Evolutionary conservation across 2,797 vertebrate species (phyloP).

Genomic region (Heterohyrax brucei): DNA sequence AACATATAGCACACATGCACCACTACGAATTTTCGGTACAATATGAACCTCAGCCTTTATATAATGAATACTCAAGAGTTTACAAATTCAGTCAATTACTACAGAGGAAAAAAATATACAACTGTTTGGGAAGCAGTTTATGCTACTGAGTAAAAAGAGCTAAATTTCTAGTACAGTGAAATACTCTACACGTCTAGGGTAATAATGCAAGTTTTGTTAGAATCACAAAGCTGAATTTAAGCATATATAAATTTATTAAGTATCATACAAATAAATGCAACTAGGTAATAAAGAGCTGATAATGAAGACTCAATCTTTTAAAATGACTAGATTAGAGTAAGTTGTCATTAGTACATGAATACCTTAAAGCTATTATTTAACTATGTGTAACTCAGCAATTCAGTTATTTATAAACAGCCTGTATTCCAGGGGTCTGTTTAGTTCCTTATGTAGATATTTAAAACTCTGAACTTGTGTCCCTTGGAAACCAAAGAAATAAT

Average conservation of each 20-base stretch:
- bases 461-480: slow-evolving; percentile 7
- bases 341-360: slow-evolving; percentile 10
- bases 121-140: slow-evolving; percentile 10
- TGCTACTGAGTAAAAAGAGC: slow-evolving; percentile 26
- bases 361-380: slow-evolving; percentile 9
- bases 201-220: background rate
- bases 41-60: background rate
- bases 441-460: slow-evolving; percentile 33
- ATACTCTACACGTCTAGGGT: slow-evolving; percentile 45
- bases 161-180: slow-evolving; percentile 46
- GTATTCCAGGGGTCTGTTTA: slow-evolving; percentile 13
- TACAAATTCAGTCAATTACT: slow-evolving; percentile 7
- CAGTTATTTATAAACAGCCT: slow-evolving; percentile 49
- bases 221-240: slow-evolving; percentile 41
- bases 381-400: background rate
- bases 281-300: slow-evolving; percentile 19
- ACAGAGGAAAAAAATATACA: slow-evolving; percentile 1
- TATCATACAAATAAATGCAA: background rate
- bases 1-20: background rate
- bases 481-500: slow-evolving; percentile 6
- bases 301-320: slow-evolving; percentile 6
- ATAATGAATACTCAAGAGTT: background rate
- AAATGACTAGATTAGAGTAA: slow-evolving; percentile 35
- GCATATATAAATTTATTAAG: background rate
- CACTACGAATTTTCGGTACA: slow-evolving; percentile 22